These are phyloP conservation scores for Brienomyrus longianalis DNA, from an alignment of 2,113 vertebrate species.

Conservation along the genomic window DNA sequence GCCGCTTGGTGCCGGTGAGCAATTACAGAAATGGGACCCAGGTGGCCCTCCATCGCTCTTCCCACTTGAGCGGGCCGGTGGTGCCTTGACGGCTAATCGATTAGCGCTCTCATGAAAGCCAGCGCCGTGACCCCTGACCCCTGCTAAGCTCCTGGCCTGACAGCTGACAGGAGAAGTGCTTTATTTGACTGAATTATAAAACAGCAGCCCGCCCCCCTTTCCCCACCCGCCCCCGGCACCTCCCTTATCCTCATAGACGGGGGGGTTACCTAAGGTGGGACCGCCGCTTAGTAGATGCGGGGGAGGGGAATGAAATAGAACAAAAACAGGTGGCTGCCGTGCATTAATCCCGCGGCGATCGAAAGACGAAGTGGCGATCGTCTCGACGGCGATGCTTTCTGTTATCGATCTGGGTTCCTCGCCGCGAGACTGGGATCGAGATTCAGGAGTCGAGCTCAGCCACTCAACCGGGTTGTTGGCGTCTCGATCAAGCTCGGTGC, in stretches of 20 bases:
- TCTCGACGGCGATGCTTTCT: neutral
- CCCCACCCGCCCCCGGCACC: neutral
- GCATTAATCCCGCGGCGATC: neutral
- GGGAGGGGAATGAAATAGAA: neutral
- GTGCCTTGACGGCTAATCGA: constrained; percentile 98
- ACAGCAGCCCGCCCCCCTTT: constrained; percentile 2
- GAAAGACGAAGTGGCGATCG: neutral
- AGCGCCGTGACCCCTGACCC: constrained; percentile 82
- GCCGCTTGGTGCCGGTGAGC: constrained; percentile 73
- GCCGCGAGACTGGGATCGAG: neutral
- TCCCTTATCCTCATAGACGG: neutral
- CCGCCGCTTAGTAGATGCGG: neutral
- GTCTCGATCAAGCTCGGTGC: neutral
- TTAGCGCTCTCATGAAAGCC: constrained; percentile 82
- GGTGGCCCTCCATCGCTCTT: constrained; percentile 85
- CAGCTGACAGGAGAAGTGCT: constrained; percentile 78
- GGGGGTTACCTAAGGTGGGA: neutral
- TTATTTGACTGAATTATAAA: constrained; percentile 82
- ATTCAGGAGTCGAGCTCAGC: neutral
- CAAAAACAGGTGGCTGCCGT: neutral
- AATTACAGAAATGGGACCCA: constrained; percentile 87
- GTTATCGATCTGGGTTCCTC: neutral
- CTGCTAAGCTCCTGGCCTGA: constrained; percentile 76
- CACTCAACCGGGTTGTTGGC: neutral
- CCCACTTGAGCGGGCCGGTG: constrained; percentile 73